Base-by-base conservation (phyloP, 2,113 vertebrate genomes). In the Todiramphus saurophagus region DNA sequence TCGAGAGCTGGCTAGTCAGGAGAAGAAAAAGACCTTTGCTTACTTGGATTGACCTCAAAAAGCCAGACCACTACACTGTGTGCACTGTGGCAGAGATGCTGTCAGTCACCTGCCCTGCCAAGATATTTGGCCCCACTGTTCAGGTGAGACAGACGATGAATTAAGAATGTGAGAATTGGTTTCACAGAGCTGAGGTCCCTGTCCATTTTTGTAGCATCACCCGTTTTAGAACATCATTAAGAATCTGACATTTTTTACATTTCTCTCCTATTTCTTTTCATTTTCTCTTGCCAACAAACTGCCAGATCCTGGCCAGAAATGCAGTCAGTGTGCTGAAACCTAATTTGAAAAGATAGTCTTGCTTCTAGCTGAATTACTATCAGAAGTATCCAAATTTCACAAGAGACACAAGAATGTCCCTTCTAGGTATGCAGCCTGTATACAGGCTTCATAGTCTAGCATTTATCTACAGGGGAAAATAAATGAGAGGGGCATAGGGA, bases 231-330 rank as follows among this genome's bases (percentile, higher is more conserved):
- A 87, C n/a, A 73, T 67, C 64, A 87, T 94, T 94, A 90, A 90
- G 67, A 87, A 93, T 79, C 28, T 91, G 89, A 89, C 5, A 0
- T 37, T 80, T 94, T 88, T 92, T 92, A 75, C 91, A 74, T 31
- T 48, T 84, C 21, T 35, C n/a, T 25, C 37, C 37, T 48, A 48
- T 69, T 89, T 89, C 74, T 83, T 95, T 69, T 55, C 50, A 66
- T 80, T 74, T 87, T 76, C 63, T 91, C 59, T 87, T 90, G 96
- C 94, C 95, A 97, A 91, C 70, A 89, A 96, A 83, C 81, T 95
- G 94, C 87, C 89, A 95, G 66, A 88, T 80, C 37, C 83, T 31
- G 31, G 75, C 87, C 84, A 88, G 70, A 67, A 96, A 88, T 68
- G 76, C 87, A 96, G 87, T 87, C 87, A 93, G 67, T 53, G 19